Evolutionary conservation across 1,140 invertebrate genomes (phyloP).

Genomic region (Cherax destructor): DNA sequence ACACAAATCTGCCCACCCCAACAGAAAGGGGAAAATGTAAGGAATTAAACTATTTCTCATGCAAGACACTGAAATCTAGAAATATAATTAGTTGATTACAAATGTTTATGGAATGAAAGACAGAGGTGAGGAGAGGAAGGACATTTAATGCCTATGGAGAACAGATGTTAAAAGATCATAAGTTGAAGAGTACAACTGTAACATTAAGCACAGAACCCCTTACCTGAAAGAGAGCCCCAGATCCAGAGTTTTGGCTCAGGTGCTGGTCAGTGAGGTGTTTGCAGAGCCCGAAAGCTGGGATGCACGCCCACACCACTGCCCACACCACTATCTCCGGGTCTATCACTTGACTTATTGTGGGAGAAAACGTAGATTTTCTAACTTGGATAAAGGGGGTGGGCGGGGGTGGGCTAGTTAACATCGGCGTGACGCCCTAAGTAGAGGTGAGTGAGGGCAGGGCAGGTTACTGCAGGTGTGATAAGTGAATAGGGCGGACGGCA

Average conservation of each 20-base stretch:
- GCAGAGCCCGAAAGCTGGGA: constrained; percentile 21
- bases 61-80: no score
- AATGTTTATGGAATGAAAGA: no score
- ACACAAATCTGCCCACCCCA: no score
- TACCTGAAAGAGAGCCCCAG: constrained; percentile 45
- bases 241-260: background rate
- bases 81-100: no score
- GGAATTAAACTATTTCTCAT: no score
- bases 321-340: constrained; percentile 18
- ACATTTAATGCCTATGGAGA: no score
- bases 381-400: background rate
- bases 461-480: constrained; percentile 23
- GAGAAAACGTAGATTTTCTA: constrained; percentile 43
- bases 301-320: constrained; percentile 39
- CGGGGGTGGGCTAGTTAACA: constrained; percentile 23
- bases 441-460: constrained; percentile 40
- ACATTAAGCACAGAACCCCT: no score
- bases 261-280: constrained; percentile 40
- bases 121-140: no score
- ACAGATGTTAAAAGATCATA: no score
- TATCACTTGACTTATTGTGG: constrained; percentile 30
- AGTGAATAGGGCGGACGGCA: constrained; percentile 17
- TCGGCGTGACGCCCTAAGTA: constrained; percentile 45
- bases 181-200: no score
- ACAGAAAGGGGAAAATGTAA: no score